Percentiles rank a stretch among this genome's conserved stretches.
Conservation (phyloP, 2,888 invertebrate species). For the Orthosia gracilis region DNA sequence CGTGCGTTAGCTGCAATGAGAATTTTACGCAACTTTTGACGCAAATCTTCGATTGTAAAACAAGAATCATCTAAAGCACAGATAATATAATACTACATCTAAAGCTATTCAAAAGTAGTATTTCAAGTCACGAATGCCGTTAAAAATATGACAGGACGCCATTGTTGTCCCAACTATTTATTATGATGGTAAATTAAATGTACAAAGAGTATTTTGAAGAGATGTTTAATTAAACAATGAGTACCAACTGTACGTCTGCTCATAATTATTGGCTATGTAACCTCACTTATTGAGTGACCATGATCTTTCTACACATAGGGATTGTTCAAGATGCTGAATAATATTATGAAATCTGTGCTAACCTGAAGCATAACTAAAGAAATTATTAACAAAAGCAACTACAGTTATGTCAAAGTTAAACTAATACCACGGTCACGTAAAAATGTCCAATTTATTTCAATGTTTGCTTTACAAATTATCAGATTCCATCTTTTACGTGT, state of each 20-base stretch:
- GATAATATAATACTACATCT: too few relatives aligned
- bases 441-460: slow-evolving; percentile 29
- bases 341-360: not conserved
- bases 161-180: slow-evolving; percentile 6
- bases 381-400: not conserved
- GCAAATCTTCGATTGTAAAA: slow-evolving; percentile 12
- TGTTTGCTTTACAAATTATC: slow-evolving; percentile 37
- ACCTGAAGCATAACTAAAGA: slow-evolving; percentile 1
- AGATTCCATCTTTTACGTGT: slow-evolving; percentile 54
- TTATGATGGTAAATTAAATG: slow-evolving; percentile 4
- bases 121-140: slow-evolving; percentile 7
- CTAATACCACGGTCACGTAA: slow-evolving; percentile 48
- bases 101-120: not conserved
- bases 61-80: not conserved
- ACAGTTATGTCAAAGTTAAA: not conserved
- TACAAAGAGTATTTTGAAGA: slow-evolving; percentile 6
- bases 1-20: not conserved
- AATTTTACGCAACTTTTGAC: slow-evolving; percentile 26
- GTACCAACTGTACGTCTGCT: not conserved
- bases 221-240: slow-evolving; percentile 41
- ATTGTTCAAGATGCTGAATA: not conserved
- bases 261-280: not conserved
- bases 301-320: not conserved
- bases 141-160: slow-evolving; percentile 17
- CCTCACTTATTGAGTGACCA: not conserved